Evolutionary conservation across 2,113 vertebrate genomes (phyloP).

Genomic region (Istiophorus platypterus): DNA sequence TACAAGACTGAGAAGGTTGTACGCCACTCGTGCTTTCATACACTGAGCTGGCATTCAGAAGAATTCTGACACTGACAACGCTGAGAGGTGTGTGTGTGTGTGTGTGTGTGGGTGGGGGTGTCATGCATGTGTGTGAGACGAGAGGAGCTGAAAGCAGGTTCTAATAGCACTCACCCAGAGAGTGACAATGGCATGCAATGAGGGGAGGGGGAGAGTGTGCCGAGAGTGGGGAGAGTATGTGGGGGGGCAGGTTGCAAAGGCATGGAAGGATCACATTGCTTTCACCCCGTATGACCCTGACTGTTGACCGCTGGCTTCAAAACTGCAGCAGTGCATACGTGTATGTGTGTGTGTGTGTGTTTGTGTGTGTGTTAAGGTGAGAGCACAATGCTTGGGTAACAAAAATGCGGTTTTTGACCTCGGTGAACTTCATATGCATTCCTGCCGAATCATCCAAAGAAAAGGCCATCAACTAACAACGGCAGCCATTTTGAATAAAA

Average conservation of each 20-base stretch:
- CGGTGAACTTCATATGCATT: not conserved
- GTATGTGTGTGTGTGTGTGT: not conserved
- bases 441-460: conserved; percentile 17
- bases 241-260: conserved; percentile 36
- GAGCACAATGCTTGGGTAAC: not conserved
- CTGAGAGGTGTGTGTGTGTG: conserved; percentile 37
- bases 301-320: conserved; percentile 42
- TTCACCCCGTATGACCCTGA: conserved; percentile 70
- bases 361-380: not conserved
- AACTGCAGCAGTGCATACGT: not conserved
- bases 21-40: not conserved
- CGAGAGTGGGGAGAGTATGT: conserved; percentile 9
- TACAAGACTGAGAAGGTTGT: not conserved
- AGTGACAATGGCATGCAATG: conserved; percentile 57
- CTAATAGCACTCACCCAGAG: conserved; percentile 60
- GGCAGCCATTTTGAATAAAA: conserved; percentile 72
- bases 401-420: conserved; percentile 22
- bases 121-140: conserved; percentile 31
- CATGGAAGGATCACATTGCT: conserved; percentile 67
- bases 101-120: conserved; percentile 37
- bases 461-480: conserved; percentile 9
- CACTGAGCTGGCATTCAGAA: conserved; percentile 35
- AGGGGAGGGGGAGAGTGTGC: conserved; percentile 24
- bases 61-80: conserved; percentile 29
- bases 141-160: conserved; percentile 57